Evolutionary conservation across 1,140 invertebrate genomes (phyloP).

Genomic region (Saccostrea cuccullata): DNA sequence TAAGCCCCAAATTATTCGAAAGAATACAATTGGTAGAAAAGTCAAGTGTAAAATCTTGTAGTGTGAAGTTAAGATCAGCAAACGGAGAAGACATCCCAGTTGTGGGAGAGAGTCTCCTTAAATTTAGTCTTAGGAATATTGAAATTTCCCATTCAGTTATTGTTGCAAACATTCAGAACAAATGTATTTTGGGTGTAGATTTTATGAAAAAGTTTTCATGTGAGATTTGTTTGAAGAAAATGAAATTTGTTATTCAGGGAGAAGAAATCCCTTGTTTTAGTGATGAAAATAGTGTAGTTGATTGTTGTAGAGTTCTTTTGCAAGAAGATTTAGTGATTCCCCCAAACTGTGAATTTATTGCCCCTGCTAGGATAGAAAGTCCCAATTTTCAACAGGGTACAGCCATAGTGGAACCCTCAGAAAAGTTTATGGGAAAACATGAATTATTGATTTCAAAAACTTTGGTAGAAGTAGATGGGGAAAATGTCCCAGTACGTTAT

Average conservation of each 20-base stretch:
- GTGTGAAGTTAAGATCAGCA: no score
- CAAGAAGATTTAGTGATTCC: conserved; percentile 22
- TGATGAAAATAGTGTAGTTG: not conserved
- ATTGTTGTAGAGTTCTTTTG: conserved; percentile 34
- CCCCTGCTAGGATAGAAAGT: not conserved
- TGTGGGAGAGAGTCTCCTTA: not conserved
- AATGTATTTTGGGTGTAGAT: conserved; percentile 34
- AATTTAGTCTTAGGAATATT: not conserved
- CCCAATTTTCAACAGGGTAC: not conserved
- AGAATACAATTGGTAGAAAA: no score
- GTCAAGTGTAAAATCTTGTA: no score
- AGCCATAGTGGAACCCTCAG: not conserved
- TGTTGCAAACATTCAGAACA: not conserved
- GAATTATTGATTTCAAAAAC: not conserved
- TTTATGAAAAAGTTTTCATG: conserved; percentile 7
- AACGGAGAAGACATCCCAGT: no score
- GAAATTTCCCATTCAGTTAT: not conserved
- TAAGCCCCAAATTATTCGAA: no score
- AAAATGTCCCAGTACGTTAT: not conserved
- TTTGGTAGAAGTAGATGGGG: not conserved
- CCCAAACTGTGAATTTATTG: not conserved
- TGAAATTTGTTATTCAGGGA: not conserved
- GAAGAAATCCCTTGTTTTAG: conserved; percentile 42
- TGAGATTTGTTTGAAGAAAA: conserved; percentile 21
- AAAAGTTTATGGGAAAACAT: not conserved